Base-by-base conservation (phyloP, 1,140 invertebrate species). In the Paralvinella palmiformis region DNA sequence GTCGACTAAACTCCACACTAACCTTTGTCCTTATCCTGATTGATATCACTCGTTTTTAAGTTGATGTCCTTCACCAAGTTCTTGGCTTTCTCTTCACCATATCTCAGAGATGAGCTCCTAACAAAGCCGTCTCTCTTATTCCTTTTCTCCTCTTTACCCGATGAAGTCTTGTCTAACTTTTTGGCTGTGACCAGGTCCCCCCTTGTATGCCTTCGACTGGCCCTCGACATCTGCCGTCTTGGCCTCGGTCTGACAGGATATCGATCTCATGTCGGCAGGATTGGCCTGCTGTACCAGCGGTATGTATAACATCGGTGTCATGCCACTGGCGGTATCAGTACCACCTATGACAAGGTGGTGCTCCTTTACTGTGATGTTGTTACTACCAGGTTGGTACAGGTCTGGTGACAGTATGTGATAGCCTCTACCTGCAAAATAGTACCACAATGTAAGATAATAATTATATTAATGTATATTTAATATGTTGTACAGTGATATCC, bases 21-120 rank as follows among this genome's bases (percentile, higher is more conserved):
- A 66, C 65, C 65, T 67, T 67, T 67, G 44, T 59, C 65, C 22
- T 59, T 53, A 31, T 67, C 33, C 45, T 64, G 63, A 60, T 67
- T 52, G 6, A 22, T 55, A 24, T 20, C 50, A 45, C 63, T 67
- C 6, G 65, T 52, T 37, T 67, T 67, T 27, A 67, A 56, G 37
- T 67, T 67, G 55, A 67, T 67, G 33, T 67, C 65, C 32, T 65
- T 65, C 13, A 67, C 27, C 17, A 64, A 32, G 3, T 36, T 35
- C 32, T 32, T 44, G 36, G 29, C 45, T 35, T 33, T 64, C 29
- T 63, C 61, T n/a, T 36, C 59, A 13, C 59, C 57, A 32, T 63
- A 36, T 20, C 55, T 33, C n/a, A 66, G 60, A 3, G 65, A 66
- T 52, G 29, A 59, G 24, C 65, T 57, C n/a, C 64, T 27, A 10